phyloP scores from a whole-genome alignment of 2,888 invertebrate species.

The Theretra japonica region DNA sequence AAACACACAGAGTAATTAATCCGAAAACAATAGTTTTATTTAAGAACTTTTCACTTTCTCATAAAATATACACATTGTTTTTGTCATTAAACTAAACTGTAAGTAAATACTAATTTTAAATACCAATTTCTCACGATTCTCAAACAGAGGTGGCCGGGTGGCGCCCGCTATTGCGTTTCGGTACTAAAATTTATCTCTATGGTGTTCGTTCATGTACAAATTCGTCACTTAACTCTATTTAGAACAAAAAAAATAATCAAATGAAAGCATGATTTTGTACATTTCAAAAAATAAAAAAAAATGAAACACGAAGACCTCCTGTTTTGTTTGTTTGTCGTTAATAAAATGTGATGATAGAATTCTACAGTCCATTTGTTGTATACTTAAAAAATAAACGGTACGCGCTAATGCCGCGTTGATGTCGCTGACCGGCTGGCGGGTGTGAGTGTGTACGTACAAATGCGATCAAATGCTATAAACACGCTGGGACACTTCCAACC shows the following conservation, averaged over 20 bases:
- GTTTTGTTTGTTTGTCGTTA: constrained; percentile 59
- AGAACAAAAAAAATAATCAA: constrained; percentile 78
- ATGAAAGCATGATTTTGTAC: constrained; percentile 84
- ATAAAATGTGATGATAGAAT: constrained; percentile 82
- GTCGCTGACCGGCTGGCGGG: constrained; percentile 39
- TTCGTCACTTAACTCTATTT: constrained; percentile 80
- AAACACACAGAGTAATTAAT: constrained; percentile 79
- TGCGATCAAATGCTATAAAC: constrained; percentile 70
- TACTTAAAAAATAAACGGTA: constrained; percentile 78
- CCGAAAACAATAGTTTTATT: constrained; percentile 86
- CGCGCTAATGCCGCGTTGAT: constrained; percentile 51
- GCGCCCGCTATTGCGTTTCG: constrained; percentile 63
- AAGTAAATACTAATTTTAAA: constrained; percentile 85
- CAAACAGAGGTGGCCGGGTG: constrained; percentile 64
- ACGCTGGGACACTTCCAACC: constrained; percentile 45
- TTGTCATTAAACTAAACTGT: constrained; percentile 85
- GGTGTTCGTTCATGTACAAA: constrained; percentile 76
- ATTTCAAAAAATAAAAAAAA: constrained; percentile 77
- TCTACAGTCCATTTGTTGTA: constrained; percentile 78
- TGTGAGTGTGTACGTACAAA: constrained; percentile 52
- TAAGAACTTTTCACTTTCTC: constrained; percentile 85
- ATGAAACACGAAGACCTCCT: constrained; percentile 67
- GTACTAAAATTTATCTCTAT: constrained; percentile 44
- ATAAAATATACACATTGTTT: constrained; percentile 86
- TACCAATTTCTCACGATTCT: constrained; percentile 79